phyloP scores from a whole-genome alignment of 2,888 invertebrate genomes.

The Dicyrtomina minuta region DNA sequence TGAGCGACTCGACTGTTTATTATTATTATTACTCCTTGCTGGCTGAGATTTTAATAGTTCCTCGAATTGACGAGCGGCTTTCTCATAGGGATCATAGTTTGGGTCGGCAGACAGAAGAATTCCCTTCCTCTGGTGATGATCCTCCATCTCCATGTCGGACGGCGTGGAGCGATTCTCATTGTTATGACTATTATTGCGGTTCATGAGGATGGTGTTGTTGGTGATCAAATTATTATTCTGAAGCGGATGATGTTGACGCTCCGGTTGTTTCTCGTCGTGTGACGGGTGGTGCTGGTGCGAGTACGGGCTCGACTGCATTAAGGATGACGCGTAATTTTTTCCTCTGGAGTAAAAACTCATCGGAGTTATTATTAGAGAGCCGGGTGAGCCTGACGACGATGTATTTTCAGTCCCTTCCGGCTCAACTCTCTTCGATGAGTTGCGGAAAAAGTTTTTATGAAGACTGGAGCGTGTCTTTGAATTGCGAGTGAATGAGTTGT shows the following conservation, averaged over 20 bases:
- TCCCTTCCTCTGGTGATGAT: constrained; percentile 3
- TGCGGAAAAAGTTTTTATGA: constrained; percentile 52
- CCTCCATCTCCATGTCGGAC: too few species aligned
- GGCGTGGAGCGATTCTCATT: background rate
- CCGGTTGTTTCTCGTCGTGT: too few species aligned
- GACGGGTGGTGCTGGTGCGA: constrained; percentile 14
- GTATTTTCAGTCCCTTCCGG: constrained; percentile 53
- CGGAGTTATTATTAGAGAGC: constrained; percentile 50
- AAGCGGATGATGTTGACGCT: background rate
- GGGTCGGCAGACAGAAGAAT: constrained; percentile 40
- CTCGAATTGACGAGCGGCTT: constrained; percentile 51
- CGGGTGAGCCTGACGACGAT: constrained; percentile 23
- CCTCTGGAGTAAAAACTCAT: constrained; percentile 50
- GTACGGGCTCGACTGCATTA: background rate
- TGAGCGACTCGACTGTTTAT: too few species aligned
- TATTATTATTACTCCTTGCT: constrained; percentile 31
- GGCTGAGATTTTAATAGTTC: constrained; percentile 50
- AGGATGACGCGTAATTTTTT: constrained; percentile 20
- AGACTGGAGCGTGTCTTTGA: constrained; percentile 49
- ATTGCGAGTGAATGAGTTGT: constrained; percentile 43
- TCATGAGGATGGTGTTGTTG: constrained; percentile 5
- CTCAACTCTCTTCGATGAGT: constrained; percentile 46
- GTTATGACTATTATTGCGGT: constrained; percentile 17
- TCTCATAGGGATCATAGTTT: constrained; percentile 52
- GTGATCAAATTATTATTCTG: constrained; percentile 10